phyloP scores from a whole-genome alignment of 30 jellyfish, hydroid and myxozoan genomes.

The Morbakka virulenta region DNA sequence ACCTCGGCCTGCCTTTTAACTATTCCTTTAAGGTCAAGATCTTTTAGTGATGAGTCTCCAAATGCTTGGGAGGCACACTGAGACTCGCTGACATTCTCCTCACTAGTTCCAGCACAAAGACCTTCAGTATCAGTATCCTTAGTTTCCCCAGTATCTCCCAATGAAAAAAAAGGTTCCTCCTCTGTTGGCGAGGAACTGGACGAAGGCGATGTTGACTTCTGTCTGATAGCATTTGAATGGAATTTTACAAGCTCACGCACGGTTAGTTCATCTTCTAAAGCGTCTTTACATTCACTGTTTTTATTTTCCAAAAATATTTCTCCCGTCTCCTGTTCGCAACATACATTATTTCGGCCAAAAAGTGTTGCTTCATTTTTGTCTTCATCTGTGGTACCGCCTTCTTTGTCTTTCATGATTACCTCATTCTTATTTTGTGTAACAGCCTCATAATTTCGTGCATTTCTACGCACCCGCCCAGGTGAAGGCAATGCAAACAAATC shows the following conservation, averaged over 20 bases:
- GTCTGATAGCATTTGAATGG: slow-evolving; percentile 21
- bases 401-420: not conserved
- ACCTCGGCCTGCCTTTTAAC: not conserved
- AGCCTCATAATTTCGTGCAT: not conserved
- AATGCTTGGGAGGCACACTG: not conserved
- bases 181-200: not conserved
- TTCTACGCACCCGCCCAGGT: not conserved
- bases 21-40: not conserved
- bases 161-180: not conserved
- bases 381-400: not conserved
- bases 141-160: not conserved
- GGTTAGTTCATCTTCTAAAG: slow-evolving; percentile 27
- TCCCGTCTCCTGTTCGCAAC: no score
- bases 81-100: not conserved
- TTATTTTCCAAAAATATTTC: not conserved
- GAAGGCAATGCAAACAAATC: not conserved
- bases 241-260: slow-evolving; percentile 49
- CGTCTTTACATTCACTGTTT: not conserved
- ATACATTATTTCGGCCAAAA: no score
- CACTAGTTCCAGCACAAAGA: not conserved
- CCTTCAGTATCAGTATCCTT: not conserved
- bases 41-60: not conserved
- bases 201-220: slow-evolving; percentile 23
- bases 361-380: not conserved
- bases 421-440: not conserved